Evolutionary conservation across 2,888 invertebrate genomes (phyloP), one percentile per base, ranked within the genome.

Genomic region (Dyspetes luteomarginatus): DNA sequence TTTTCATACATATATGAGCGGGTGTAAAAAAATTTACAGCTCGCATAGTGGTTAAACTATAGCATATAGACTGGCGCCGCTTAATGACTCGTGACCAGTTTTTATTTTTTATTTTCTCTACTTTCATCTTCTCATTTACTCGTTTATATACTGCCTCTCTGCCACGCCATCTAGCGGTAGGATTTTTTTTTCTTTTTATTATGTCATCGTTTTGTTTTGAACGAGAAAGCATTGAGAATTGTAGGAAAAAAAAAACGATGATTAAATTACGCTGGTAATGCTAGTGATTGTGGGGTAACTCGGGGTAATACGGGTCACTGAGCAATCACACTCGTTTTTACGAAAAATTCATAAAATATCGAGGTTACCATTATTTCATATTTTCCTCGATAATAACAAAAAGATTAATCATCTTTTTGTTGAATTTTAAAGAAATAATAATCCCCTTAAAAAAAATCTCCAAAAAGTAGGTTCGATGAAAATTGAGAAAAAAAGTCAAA

Each of bases 11-110:
- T 62, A 28, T 73, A 60, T 64, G 26, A 28, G 7, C 26, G n/a
- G 28, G 30, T 69, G 48, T 24, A 58, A 41, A 52, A 52, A 73
- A 22, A 12, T 36, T 28, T 50, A 26, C 55, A 74, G 60, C 65
- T n/a, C 64, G 60, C 43, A 55, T 60, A 62, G 67, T 80, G 75
- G 68, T 75, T 76, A 69, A 81, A 82, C 45, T 58, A 67, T 74
- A 80, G 62, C 56, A 28, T 75, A 67, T 62, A 73, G 69, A 65
- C 68, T 75, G 78, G 83, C 82, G 83, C 83, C 82, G 78, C 78
- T 79, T 82, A 82, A 82, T 81, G 82, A 82, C 62, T 81, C 81
- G 73, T 83, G 77, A 79, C 79, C 64, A 56, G 68, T 45, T 36
- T 19, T 60, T 55, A 58, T 55, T 68, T 56, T 43, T 83, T 55